phyloP scores from a whole-genome alignment of 2,113 vertebrate genomes.

The Ranitomeya imitator region DNA sequence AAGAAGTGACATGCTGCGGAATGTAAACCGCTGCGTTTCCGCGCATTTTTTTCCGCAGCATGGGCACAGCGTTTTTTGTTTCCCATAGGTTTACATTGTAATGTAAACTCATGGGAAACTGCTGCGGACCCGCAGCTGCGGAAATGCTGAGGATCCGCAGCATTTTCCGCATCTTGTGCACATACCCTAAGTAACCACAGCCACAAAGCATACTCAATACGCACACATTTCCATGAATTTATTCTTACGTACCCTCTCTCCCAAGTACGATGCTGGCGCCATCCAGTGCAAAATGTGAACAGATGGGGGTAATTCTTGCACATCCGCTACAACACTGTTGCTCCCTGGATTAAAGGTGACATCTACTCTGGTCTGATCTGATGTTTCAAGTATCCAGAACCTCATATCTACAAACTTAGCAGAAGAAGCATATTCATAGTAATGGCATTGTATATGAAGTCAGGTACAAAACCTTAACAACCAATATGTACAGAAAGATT shows the following conservation, averaged over 20 bases:
- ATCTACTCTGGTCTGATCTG: constrained; percentile 71
- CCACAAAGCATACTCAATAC: not conserved
- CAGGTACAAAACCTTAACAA: not conserved
- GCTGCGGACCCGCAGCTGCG: no score
- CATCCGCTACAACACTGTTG: constrained; percentile 84
- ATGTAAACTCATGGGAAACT: no score
- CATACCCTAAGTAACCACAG: not conserved
- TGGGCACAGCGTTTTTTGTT: no score
- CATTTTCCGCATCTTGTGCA: no score
- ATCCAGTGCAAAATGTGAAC: constrained; percentile 82
- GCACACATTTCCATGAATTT: not conserved
- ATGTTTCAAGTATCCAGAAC: constrained; percentile 80
- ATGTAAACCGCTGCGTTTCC: no score
- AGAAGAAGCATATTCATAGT: not conserved
- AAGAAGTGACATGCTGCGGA: no score
- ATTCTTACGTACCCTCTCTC: constrained; percentile 80
- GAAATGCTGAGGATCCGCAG: no score
- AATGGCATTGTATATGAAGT: not conserved
- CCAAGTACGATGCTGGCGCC: constrained; percentile 84
- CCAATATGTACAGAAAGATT: no score
- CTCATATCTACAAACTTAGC: constrained; percentile 86
- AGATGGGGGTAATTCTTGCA: constrained; percentile 84
- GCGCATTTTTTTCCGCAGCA: no score
- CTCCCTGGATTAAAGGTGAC: constrained; percentile 84
- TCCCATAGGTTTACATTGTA: no score